Evolutionary conservation across 1,140 invertebrate genomes (phyloP), one percentile per base, ranked within the genome.

Genomic region (Liolophura sinensis): DNA sequence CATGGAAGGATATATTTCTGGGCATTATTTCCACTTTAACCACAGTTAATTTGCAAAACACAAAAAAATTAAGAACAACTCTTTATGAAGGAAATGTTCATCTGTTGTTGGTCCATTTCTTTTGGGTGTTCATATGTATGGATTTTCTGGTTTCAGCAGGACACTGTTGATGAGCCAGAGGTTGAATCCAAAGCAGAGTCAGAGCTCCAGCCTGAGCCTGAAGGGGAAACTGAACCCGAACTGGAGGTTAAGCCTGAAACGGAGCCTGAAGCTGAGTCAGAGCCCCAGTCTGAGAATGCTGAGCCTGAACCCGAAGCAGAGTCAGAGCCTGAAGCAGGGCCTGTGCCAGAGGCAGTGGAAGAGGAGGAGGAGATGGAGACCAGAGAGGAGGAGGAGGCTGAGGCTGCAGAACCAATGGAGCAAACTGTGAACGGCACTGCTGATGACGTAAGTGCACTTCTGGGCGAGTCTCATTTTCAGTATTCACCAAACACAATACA

Each of bases 391-490:
- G 27, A 15, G 57, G 25, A 16, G 63, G 40, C 22, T 48, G n/a
- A n/a, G n/a, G n/a, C n/a, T n/a, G n/a, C 59, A 18, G 48, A 25
- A 31, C 49, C 46, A 3, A 65, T 67, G 65, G 67, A 74, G 14
- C 65, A 71, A 48, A 57, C 40, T 60, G 67, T 65, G 56, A 64
- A 64, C 82, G 81, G 84, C 83, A 74, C 83, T 24, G 65, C 18
- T 18, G 51, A 52, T 40, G 67, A 69, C 40, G 25, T 16, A 9
- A 46, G 50, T 54, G 49, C 56, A 46, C 46, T 58, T 24, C 60
- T 48, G 24, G 54, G 63, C 50, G 64, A 22, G 52, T 59, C 31
- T 63, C 62, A 70, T 22, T 60, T 25, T 27, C 60, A 71, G 50
- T 24, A 51, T 14, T 27, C 15, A 11, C 46, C 52, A n/a, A 46